Conservation (phyloP, 2,888 invertebrate genomes). For the Diplolepis rosae region DNA sequence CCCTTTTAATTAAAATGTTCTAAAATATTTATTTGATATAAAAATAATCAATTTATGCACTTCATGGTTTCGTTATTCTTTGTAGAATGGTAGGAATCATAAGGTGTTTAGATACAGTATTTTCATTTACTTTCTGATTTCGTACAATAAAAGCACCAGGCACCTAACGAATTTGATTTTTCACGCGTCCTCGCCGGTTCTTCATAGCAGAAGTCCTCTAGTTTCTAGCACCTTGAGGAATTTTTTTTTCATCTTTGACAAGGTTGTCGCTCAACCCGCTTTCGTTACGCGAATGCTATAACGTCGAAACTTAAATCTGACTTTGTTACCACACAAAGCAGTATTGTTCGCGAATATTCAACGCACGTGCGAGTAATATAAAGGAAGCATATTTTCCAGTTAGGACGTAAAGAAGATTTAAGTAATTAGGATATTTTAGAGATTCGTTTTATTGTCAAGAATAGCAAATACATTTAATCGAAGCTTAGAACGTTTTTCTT, state of each 20-base stretch:
- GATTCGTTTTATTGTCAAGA: too few relatives aligned
- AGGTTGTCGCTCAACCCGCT: constrained; percentile 22
- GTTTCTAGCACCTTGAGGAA: background rate
- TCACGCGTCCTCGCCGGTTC: constrained; percentile 18
- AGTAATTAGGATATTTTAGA: too few relatives aligned
- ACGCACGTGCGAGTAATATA: constrained; percentile 14
- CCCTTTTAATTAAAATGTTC: background rate
- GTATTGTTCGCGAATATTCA: constrained; percentile 15
- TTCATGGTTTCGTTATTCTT: background rate
- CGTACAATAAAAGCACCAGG: background rate
- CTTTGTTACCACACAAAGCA: constrained; percentile 8
- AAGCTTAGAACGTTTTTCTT: too few relatives aligned
- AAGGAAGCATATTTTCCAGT: background rate
- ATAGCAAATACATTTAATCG: too few relatives aligned
- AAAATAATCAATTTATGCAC: background rate
- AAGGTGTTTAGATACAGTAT: background rate
- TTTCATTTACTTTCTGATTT: background rate
- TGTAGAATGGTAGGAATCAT: background rate
- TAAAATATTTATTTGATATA: background rate
- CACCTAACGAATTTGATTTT: constrained; percentile 17
- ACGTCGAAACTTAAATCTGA: background rate
- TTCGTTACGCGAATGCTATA: constrained; percentile 24
- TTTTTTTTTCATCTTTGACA: background rate
- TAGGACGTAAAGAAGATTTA: background rate
- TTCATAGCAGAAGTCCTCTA: constrained; percentile 12